phyloP scores from a whole-genome alignment of 2,797 vertebrate species.

The Notolabrus celidotus region DNA sequence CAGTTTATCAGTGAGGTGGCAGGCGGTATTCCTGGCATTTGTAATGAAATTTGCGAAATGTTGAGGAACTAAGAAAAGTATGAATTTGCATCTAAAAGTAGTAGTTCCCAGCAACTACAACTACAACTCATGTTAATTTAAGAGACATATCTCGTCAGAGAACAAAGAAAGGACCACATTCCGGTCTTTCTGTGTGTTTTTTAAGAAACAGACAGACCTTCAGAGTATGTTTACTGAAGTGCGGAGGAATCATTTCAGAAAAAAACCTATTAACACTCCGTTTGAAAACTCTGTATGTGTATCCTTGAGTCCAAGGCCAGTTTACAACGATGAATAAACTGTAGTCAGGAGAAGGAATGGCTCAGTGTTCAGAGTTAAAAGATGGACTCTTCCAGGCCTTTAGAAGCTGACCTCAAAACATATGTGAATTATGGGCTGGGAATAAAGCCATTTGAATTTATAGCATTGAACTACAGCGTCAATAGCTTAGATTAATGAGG shows the following conservation, averaged over 20 bases:
- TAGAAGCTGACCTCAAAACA: not conserved
- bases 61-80: too few relatives aligned
- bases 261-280: not conserved
- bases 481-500: constrained; percentile 1
- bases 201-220: not conserved
- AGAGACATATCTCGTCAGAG: too few relatives aligned
- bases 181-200: not conserved
- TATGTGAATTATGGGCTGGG: not conserved
- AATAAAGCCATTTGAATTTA: constrained; percentile 5
- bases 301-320: not conserved
- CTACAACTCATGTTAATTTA: not conserved
- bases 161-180: too few relatives aligned
- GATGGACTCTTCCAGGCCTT: not conserved
- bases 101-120: not conserved
- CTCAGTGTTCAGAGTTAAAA: constrained; percentile 4
- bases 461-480: not conserved
- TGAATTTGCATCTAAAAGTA: too few relatives aligned
- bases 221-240: not conserved
- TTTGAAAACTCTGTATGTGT: not conserved
- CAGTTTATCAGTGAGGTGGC: too few relatives aligned
- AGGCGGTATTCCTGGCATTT: too few relatives aligned
- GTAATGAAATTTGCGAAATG: too few relatives aligned
- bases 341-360: not conserved
- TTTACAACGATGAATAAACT: not conserved
- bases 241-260: constrained; percentile 4